Base-by-base conservation (phyloP, 1,140 invertebrate species). In the Leptoteleia sp. region DNA sequence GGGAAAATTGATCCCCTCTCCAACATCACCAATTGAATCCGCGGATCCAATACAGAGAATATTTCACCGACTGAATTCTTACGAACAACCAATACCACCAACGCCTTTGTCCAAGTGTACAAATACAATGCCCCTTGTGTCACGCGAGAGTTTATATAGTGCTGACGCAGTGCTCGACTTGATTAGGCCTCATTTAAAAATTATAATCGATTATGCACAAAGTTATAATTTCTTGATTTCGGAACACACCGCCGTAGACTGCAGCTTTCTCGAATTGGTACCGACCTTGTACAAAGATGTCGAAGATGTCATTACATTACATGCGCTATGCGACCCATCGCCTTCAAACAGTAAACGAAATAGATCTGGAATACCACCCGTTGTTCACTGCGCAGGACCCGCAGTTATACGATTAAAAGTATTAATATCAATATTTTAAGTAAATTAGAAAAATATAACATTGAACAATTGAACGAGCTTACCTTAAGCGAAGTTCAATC, bases 191-290 rank as follows among this genome's bases (percentile, higher is more conserved):
- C 91, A 92, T 79, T 87, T 94, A 1, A 90, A 90, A 77, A 84
- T 86, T 6, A 88, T 94, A 12, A 83, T 89, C 8, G 90, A 92
- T 45, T 93, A 91, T 87, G 91, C 93, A 8, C 90, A 92, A 82
- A 89, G 85, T 0, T 89, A 87, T 40, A 90, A 91, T 55, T 79
- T 92, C 12, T 88, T 92, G 76, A 86, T 92, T 9, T 91, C 92
- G 0, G 92, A 94, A 78, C 91, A 94, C 47, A 92, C 91, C 12
- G 92, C 92, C 0, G 83, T 94, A 7, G 93, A 95, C 85, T 91
- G 92, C 54, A 91, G 86, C 15, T 95, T 93, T 78, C 79, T 93
- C 35, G 93, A 95, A 68, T 80, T 93, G 9, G 84, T 94, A 8
- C 92, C 93, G 1, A 89, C 91, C 4, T 84, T 95, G 12, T 96